phyloP scores from a whole-genome alignment of 2,797 vertebrate genomes.

The Mus caroli region DNA sequence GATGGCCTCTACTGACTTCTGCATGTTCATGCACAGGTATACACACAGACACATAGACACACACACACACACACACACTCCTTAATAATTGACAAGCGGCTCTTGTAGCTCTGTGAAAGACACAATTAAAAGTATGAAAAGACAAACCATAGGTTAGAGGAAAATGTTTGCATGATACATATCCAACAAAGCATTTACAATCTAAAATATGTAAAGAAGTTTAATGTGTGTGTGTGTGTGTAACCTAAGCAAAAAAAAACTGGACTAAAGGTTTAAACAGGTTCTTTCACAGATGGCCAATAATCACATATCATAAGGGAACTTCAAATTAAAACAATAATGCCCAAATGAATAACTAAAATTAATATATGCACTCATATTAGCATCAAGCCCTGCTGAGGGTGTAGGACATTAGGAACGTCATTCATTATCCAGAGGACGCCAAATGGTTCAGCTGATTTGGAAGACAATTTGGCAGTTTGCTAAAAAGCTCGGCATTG shows the following conservation, averaged over 20 bases:
- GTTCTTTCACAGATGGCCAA: background rate
- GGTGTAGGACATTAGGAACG: background rate
- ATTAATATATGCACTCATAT: background rate
- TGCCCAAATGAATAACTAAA: background rate
- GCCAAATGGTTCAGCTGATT: background rate
- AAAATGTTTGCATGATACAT: background rate
- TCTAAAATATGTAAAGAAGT: conserved; percentile 2
- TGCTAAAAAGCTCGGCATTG: background rate
- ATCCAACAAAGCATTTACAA: background rate
- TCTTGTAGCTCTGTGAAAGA: background rate
- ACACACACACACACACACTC: background rate
- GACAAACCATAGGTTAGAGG: background rate
- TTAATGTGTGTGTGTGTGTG: background rate
- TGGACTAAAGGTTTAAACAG: background rate
- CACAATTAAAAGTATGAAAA: background rate
- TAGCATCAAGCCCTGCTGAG: background rate
- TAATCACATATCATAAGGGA: background rate
- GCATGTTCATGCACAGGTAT: background rate
- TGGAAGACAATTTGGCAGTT: background rate
- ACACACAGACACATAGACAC: too few relatives aligned
- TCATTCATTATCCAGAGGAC: background rate
- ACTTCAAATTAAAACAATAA: background rate
- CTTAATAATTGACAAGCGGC: background rate
- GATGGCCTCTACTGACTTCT: background rate
- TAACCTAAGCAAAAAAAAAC: conserved; percentile 24